Percentiles rank a stretch among this genome's conserved stretches.
Evolutionary conservation across 2,113 vertebrate species (phyloP).

Genomic region (Lampris incognitus): DNA sequence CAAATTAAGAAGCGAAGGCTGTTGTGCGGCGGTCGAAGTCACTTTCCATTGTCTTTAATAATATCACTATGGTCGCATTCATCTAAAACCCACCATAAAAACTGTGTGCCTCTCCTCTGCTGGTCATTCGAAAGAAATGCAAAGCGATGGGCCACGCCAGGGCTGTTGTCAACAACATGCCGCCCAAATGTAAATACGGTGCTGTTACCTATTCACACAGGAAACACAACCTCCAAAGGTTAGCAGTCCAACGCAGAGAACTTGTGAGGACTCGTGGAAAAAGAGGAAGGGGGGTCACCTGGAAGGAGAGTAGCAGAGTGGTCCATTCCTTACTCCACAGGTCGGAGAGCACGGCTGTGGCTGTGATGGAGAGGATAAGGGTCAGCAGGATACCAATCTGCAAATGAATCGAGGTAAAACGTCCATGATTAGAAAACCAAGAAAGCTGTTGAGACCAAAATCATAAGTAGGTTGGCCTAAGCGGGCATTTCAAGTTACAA

Average conservation of each 20-base stretch:
- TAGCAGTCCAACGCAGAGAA: neutral
- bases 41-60: too few species aligned
- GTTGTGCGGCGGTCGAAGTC: too few species aligned
- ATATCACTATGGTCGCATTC: neutral
- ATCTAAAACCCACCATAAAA: neutral
- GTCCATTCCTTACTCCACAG: conserved; percentile 85
- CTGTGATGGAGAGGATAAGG: conserved; percentile 75
- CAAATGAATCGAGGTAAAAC: neutral
- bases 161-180: conserved; percentile 81
- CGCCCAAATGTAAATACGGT: conserved; percentile 86
- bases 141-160: conserved; percentile 88
- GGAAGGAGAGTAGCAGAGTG: conserved; percentile 85
- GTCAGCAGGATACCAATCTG: conserved; percentile 84
- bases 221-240: neutral
- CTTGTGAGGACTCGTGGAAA: neutral
- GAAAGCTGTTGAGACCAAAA: too few species aligned
- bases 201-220: conserved; percentile 81
- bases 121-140: conserved; percentile 84
- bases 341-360: conserved; percentile 74
- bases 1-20: neutral
- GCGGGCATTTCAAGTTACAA: too few species aligned
- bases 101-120: conserved; percentile 74
- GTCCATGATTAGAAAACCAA: neutral
- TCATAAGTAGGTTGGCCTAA: too few species aligned
- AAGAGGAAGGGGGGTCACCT: conserved; percentile 74